These are phyloP conservation scores for Xiphorhynchus elegans DNA, from an alignment of 2,113 vertebrate genomes.

Conservation along the genomic window DNA sequence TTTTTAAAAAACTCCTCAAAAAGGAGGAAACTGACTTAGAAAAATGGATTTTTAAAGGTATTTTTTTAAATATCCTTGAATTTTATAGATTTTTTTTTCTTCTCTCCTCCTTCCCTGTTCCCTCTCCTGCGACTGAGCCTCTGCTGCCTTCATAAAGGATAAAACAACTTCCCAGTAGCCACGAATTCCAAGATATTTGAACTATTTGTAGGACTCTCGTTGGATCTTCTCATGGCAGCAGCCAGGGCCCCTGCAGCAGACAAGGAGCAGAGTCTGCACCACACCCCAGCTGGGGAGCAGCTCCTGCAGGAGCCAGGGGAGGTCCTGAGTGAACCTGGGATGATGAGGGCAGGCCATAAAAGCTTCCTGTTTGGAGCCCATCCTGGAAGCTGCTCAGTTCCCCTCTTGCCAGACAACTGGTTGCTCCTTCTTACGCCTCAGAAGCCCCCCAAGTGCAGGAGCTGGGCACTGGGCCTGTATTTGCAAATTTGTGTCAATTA, in stretches of 20 bases:
- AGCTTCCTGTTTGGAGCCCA: not conserved
- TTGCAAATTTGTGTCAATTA: not conserved
- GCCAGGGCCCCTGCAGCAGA: not conserved
- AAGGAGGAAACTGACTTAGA: not conserved
- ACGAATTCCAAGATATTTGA: slow-evolving; percentile 9
- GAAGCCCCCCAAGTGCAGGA: not conserved
- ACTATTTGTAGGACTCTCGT: not conserved
- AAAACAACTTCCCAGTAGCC: not conserved
- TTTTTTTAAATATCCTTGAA: not conserved
- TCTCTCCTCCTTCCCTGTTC: not conserved
- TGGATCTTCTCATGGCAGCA: slow-evolving; percentile 10
- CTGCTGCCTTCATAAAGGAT: not conserved
- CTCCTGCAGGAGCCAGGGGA: not conserved
- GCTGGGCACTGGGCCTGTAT: no score
- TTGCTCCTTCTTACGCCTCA: not conserved
- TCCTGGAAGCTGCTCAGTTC: not conserved
- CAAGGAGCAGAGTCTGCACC: not conserved
- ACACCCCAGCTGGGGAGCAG: slow-evolving; percentile 35
- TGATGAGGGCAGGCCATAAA: not conserved
- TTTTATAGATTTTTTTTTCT: not conserved
- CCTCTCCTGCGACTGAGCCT: not conserved
- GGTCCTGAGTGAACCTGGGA: not conserved
- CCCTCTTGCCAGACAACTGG: not conserved
- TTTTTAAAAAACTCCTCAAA: no score
- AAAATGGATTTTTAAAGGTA: not conserved